Evolutionary conservation across 1,140 invertebrate genomes (phyloP).

Genomic region (Pantala flavescens): DNA sequence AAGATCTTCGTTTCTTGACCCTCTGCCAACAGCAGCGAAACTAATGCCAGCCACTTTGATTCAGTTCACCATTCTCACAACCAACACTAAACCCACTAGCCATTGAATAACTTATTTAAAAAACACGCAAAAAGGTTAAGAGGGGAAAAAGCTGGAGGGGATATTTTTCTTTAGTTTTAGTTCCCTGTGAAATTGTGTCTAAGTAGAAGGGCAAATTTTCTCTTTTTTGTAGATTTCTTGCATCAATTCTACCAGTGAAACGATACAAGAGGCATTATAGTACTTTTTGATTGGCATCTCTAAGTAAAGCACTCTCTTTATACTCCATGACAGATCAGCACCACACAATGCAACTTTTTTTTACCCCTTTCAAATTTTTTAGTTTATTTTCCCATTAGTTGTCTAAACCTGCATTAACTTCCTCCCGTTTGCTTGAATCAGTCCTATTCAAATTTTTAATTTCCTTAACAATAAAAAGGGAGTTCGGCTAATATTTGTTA

Average conservation of each 20-base stretch:
- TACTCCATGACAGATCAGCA: neutral
- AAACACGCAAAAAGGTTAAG: neutral
- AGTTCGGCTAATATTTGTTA: neutral
- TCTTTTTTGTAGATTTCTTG: slow-evolving; percentile 3
- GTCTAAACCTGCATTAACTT: neutral
- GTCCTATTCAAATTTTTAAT: neutral
- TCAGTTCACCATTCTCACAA: neutral
- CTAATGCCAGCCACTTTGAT: neutral
- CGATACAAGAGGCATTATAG: slow-evolving; percentile 1
- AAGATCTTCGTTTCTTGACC: neutral
- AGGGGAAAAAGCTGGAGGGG: neutral
- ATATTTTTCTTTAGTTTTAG: neutral
- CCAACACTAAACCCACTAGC: neutral
- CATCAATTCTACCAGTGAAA: neutral
- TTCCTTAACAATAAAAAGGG: neutral
- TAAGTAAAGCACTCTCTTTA: neutral
- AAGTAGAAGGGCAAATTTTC: neutral
- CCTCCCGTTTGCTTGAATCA: neutral
- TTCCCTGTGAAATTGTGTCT: neutral
- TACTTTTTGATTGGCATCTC: neutral
- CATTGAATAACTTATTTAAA: neutral
- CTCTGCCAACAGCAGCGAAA: neutral
- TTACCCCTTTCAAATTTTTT: neutral
- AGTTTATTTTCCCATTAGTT: neutral
- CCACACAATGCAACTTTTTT: slow-evolving; percentile 7